Evolutionary conservation across 2,797 vertebrate genomes (phyloP), one percentile per base, ranked within the genome.

Genomic region (Sandelia bainsii): DNA sequence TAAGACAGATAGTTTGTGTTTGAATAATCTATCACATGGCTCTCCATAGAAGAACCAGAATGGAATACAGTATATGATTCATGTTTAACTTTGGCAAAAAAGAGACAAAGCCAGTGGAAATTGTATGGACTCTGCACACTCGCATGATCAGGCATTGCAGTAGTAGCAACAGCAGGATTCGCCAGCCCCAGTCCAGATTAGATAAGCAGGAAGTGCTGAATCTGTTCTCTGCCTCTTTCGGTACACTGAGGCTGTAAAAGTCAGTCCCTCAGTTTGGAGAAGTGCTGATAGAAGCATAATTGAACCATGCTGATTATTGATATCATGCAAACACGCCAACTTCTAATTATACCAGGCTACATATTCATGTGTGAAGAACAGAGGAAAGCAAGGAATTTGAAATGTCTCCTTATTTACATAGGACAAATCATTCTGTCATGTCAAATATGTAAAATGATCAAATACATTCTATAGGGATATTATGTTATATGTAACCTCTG

Each of bases 161-260:
- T 73, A 46, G 77, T 66, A 20, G 72, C 37, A 65, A 62, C 27
- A 73, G 62, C 68, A 82, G 79, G 87, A 79, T 76, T 88, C 22
- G 62, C 76, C 89, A 79, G 82, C 83, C 77, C 71, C 75, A 68
- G 81, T 85, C 76, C 85, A 91, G 93, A 94, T 94, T 93, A 94
- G 94, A 95, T 95, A 94, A 94, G 92, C 67, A 80, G 80, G 91
- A 94, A 94, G 87, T 93, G 94, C 94, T 94, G 94, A 95, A 92
- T 93, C 75, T 87, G 87, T 90, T 86, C 88, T 92, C 85, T 88
- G 84, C 84, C 80, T 87, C 59, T 75, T 78, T 72, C 56, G 62
- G 84, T 84, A 85, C 88, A 82, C 80, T 86, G 82, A 78, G 84
- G 89, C 92, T 83, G 85, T 91, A 87, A 90, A 92, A 86, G 80